A percentile compares a stretch with the other conserved stretches of the same genome.
Evolutionary conservation across 1,140 invertebrate genomes (phyloP).

Genomic region (Formica exsecta): DNA sequence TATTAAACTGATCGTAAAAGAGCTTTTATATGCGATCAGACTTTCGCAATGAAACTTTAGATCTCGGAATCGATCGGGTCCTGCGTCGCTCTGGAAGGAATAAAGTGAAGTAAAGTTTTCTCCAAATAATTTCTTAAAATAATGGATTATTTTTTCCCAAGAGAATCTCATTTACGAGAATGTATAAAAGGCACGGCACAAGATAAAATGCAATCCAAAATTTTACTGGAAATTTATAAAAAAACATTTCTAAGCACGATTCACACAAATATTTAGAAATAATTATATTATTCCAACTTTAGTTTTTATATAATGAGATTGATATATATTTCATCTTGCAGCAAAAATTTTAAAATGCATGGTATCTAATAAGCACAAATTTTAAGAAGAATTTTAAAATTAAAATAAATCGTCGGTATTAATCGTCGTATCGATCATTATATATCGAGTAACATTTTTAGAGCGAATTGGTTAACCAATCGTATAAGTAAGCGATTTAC

Average conservation of each 20-base stretch:
- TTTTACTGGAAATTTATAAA: neutral
- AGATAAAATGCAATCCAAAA: neutral
- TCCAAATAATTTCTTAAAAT: slow-evolving; percentile 56
- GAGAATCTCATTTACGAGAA: slow-evolving; percentile 33
- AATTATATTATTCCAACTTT: neutral
- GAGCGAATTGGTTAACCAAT: slow-evolving; percentile 10
- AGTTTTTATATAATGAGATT: neutral
- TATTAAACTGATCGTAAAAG: slow-evolving; percentile 72
- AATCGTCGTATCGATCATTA: slow-evolving; percentile 13
- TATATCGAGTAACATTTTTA: neutral
- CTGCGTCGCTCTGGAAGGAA: slow-evolving; percentile 5
- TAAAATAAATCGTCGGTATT: neutral
- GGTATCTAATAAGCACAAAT: neutral
- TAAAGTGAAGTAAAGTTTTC: slow-evolving; percentile 26
- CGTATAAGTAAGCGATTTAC: slow-evolving; percentile 43
- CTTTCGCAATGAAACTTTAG: slow-evolving; percentile 70
- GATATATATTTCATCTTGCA: slow-evolving; percentile 1
- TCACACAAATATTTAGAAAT: neutral
- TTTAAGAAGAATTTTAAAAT: neutral
- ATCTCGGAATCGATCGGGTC: slow-evolving; percentile 55
- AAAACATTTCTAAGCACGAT: neutral
- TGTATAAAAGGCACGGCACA: neutral
- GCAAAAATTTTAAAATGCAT: neutral
- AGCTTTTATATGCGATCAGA: slow-evolving; percentile 72
- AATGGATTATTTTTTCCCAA: slow-evolving; percentile 18